Percentiles rank a stretch among this genome's conserved stretches.
Evolutionary conservation across 2,888 invertebrate genomes (phyloP).

Genomic region (Phymatocera aterrima): DNA sequence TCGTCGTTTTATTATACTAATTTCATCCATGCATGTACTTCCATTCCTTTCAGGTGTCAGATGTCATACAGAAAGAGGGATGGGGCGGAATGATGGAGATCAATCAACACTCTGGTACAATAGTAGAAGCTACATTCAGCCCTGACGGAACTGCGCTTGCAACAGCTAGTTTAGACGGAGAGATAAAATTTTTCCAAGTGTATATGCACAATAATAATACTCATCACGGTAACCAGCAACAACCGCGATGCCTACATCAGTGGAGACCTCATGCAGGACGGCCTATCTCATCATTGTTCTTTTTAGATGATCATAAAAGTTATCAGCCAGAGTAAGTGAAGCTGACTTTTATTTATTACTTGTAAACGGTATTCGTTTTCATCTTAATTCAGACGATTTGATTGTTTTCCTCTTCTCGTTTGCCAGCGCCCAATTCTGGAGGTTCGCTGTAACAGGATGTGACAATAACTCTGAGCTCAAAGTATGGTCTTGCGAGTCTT

Average conservation of each 20-base stretch:
- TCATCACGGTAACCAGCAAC: conserved; percentile 64
- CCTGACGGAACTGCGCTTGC: conserved; percentile 97
- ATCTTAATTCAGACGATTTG: conserved; percentile 37
- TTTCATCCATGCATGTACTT: no score
- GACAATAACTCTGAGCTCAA: conserved; percentile 93
- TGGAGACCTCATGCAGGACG: conserved; percentile 95
- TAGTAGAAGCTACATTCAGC: conserved; percentile 92
- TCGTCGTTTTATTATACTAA: conserved; percentile 10
- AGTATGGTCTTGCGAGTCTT: conserved; percentile 95
- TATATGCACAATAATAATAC: conserved; percentile 82
- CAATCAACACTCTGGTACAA: conserved; percentile 79
- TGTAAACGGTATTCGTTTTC: conserved; percentile 19
- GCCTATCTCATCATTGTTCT: conserved; percentile 92
- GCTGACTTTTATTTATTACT: conserved; percentile 28
- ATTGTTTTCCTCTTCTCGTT: conserved; percentile 53
- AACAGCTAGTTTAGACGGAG: conserved; percentile 91
- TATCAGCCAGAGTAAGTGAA: conserved; percentile 86
- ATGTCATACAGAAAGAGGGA: conserved; percentile 63
- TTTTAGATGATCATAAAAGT: conserved; percentile 93
- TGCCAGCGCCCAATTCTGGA: conserved; percentile 90
- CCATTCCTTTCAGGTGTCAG: conserved; percentile 66
- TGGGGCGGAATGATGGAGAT: conserved; percentile 76
- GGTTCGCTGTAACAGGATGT: conserved; percentile 94
- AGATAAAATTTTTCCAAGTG: conserved; percentile 94
- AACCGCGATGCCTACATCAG: conserved; percentile 90